Evolutionary conservation across 1,140 invertebrate species (phyloP).

Genomic region (Panulirus ornatus): DNA sequence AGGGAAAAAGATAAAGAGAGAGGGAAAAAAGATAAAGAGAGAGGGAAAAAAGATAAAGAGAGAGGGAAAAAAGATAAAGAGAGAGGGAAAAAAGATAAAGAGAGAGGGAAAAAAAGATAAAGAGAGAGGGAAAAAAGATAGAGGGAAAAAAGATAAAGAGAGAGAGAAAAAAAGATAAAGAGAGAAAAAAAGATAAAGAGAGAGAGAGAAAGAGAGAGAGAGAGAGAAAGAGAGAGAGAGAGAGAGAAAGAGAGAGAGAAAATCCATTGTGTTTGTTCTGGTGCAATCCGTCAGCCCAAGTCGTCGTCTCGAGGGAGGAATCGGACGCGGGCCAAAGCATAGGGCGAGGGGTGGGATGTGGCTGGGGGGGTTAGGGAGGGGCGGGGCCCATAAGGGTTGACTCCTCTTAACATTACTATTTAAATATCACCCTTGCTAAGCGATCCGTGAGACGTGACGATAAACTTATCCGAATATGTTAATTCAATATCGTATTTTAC

Average conservation of each 20-base stretch:
- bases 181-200: neutral
- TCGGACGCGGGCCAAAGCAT: neutral
- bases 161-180: neutral
- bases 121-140: neutral
- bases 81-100: neutral
- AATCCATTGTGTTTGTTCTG: no score
- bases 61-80: neutral
- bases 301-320: neutral
- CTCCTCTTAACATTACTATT: neutral
- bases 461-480: constrained; percentile 43
- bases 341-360: no score
- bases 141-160: neutral
- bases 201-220: neutral
- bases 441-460: constrained; percentile 25
- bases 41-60: neutral
- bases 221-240: constrained; percentile 9
- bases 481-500: constrained; percentile 40
- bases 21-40: neutral
- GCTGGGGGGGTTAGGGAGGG: no score
- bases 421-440: constrained; percentile 16
- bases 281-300: no score
- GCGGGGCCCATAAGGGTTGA: neutral
- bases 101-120: neutral
- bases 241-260: constrained; percentile 19
- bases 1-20: constrained; percentile 4